A percentile compares a stretch with the other conserved stretches of the same genome.
These are phyloP conservation scores for Eubasilissa regina DNA, from an alignment of 1,140 invertebrate genomes.

Conservation along the genomic window DNA sequence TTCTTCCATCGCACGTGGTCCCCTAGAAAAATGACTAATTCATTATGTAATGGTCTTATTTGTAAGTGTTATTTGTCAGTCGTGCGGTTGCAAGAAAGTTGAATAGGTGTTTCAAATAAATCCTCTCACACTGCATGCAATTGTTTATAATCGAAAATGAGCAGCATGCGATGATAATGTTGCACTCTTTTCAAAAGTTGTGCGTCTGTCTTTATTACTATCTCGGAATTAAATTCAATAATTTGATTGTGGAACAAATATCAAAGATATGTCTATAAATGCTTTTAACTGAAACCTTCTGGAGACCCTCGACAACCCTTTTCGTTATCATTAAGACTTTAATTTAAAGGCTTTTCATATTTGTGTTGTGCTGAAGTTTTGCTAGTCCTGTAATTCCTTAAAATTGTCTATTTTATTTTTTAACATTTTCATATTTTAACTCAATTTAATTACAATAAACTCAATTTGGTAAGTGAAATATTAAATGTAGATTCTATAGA, in stretches of 20 bases:
- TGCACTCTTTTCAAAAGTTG: not conserved
- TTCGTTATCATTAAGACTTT: not conserved
- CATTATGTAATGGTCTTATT: not conserved
- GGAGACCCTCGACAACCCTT: slow-evolving; percentile 16
- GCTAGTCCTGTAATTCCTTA: too few species aligned
- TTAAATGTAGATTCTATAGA: too few species aligned
- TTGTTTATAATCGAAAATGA: slow-evolving; percentile 12
- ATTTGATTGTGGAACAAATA: not conserved
- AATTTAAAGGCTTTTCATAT: not conserved
- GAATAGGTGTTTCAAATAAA: slow-evolving; percentile 22
- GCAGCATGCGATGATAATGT: slow-evolving; percentile 2
- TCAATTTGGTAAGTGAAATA: too few species aligned
- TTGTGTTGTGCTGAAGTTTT: not conserved
- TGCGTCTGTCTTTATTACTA: not conserved
- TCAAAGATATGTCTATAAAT: not conserved
- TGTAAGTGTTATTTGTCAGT: too few species aligned
- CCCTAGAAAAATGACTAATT: not conserved
- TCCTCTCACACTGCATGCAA: slow-evolving; percentile 38
- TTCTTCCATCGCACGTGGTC: slow-evolving; percentile 13
- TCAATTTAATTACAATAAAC: too few species aligned
- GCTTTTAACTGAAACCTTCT: slow-evolving; percentile 21
- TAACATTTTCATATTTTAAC: too few species aligned
- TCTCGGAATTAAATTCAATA: not conserved
- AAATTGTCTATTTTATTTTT: too few species aligned
- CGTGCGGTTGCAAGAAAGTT: slow-evolving; percentile 12